phyloP scores from a whole-genome alignment of 2,797 vertebrate genomes.

The Philypnodon macrostomus region DNA sequence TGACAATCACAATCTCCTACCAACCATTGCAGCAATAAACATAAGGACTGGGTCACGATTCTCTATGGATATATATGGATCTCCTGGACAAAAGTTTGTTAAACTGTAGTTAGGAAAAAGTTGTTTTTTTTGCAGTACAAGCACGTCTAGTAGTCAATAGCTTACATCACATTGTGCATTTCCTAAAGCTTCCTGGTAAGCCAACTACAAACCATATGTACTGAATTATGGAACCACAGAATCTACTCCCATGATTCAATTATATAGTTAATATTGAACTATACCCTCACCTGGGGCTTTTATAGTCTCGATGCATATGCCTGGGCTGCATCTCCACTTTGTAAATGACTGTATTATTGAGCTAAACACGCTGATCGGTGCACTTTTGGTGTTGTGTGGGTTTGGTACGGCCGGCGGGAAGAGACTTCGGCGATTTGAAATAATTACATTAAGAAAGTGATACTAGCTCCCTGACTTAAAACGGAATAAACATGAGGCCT shows the following conservation, averaged over 20 bases:
- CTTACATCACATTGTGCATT: too few species aligned
- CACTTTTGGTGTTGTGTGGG: conserved; percentile 41
- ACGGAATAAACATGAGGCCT: conserved; percentile 68
- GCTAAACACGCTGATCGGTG: conserved; percentile 67
- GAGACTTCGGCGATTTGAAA: conserved; percentile 51
- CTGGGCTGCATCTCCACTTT: conserved; percentile 38
- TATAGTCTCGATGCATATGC: conserved; percentile 39
- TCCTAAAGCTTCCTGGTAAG: conserved; percentile 52
- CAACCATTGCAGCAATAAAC: too few species aligned
- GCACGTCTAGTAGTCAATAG: too few species aligned
- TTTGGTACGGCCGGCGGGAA: conserved; percentile 45
- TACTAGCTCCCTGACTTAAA: conserved; percentile 52
- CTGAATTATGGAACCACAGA: conserved; percentile 56
- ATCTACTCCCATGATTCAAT: conserved; percentile 53
- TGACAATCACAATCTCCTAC: too few species aligned
- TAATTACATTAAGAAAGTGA: conserved; percentile 64
- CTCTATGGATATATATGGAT: neutral
- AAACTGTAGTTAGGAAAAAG: neutral
- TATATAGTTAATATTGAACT: conserved; percentile 65
- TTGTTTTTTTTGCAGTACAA: conserved; percentile 10
- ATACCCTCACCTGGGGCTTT: conserved; percentile 42
- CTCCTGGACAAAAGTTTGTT: neutral
- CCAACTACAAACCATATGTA: conserved; percentile 38
- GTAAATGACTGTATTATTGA: conserved; percentile 52
- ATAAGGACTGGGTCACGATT: too few species aligned